Percentiles rank a stretch among this genome's conserved stretches.
These are phyloP conservation scores for Vipera ursinii DNA, from an alignment of 2,797 vertebrate species.

Conservation along the genomic window DNA sequence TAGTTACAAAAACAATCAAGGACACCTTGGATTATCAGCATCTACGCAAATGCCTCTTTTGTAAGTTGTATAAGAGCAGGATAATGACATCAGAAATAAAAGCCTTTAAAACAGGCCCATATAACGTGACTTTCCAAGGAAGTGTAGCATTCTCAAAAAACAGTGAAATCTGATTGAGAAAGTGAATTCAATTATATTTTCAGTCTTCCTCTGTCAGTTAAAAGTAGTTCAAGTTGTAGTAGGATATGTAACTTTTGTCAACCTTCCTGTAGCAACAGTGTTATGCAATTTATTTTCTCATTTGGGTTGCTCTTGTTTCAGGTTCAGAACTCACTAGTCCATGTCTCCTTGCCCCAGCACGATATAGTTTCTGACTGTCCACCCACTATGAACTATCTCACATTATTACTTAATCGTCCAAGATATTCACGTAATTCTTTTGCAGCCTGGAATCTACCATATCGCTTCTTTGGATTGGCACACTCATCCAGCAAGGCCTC, in stretches of 20 bases:
- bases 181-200: conserved; percentile 69
- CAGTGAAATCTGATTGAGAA: conserved; percentile 77
- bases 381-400: conserved; percentile 83
- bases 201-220: conserved; percentile 69
- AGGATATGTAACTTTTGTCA: conserved; percentile 64
- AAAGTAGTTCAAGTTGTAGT: conserved; percentile 69
- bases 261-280: conserved; percentile 56
- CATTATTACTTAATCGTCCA: conserved; percentile 85
- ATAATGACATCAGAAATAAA: conserved; percentile 61
- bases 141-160: conserved; percentile 77
- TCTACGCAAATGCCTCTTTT: conserved; percentile 61
- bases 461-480: conserved; percentile 92
- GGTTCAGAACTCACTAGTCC: conserved; percentile 50
- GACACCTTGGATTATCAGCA: conserved; percentile 57
- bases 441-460: conserved; percentile 90
- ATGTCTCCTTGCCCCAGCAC: conserved; percentile 39
- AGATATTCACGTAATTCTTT: conserved; percentile 94
- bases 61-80: conserved; percentile 51
- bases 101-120: conserved; percentile 82
- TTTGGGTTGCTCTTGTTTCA: conserved; percentile 41
- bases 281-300: conserved; percentile 56
- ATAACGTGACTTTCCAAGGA: conserved; percentile 78
- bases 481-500: conserved; percentile 94
- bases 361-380: not conserved
- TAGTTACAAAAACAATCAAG: conserved; percentile 60